Conservation (phyloP, 2,113 vertebrate species). For the Engystomops pustulosus region DNA sequence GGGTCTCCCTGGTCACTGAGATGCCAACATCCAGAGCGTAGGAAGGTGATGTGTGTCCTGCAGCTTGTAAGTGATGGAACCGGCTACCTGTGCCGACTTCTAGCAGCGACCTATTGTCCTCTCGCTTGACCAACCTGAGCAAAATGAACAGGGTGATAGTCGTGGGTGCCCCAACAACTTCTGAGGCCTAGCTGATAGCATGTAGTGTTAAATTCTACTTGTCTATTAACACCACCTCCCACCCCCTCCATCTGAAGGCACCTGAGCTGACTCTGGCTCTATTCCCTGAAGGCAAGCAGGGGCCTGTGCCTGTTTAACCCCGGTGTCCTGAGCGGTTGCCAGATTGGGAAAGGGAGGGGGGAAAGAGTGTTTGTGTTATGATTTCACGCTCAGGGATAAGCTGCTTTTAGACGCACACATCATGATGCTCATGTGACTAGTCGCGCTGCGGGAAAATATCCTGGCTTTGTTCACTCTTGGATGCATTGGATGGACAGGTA, state of each 20-base stretch:
- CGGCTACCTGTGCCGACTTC: not conserved
- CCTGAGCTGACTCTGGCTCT: constrained; percentile 55
- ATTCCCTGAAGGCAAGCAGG: constrained; percentile 57
- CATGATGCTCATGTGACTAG: constrained; percentile 56
- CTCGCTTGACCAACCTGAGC: not conserved
- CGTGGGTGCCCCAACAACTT: not conserved
- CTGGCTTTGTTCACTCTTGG: constrained; percentile 41
- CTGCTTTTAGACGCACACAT: constrained; percentile 57
- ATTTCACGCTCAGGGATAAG: constrained; percentile 56
- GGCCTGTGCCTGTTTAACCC: constrained; percentile 57
- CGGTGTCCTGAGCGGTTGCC: constrained; percentile 52
- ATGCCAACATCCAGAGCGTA: constrained; percentile 25
- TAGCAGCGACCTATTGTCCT: not conserved
- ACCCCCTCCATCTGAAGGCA: constrained; percentile 29
- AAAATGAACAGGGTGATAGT: not conserved
- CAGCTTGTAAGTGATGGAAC: not conserved
- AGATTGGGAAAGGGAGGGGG: constrained; percentile 24
- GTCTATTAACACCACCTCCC: not conserved
- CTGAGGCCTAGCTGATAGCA: constrained; percentile 2
- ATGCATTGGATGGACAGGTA: constrained; percentile 45
- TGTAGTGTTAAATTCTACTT: not conserved
- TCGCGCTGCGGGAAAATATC: constrained; percentile 54
- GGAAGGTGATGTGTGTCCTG: not conserved
- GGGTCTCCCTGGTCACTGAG: constrained; percentile 15
- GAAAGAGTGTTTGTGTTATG: constrained; percentile 52